Percentiles rank a stretch among this genome's conserved stretches.
phyloP scores from a whole-genome alignment of 1,140 invertebrate species.

The Zaprionus kolodkinae region DNA sequence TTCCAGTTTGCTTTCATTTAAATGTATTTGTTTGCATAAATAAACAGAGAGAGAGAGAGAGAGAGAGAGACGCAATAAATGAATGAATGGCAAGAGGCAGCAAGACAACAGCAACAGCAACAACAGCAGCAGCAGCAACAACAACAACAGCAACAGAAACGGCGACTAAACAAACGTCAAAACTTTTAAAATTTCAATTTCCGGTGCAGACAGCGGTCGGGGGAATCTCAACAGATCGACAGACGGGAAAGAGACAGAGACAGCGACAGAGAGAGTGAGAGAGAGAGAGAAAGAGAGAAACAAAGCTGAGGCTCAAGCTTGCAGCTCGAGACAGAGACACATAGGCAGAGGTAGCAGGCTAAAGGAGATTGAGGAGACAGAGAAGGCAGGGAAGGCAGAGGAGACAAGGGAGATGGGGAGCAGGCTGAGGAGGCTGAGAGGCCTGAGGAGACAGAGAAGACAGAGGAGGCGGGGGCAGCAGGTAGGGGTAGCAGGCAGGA shows the following conservation, averaged over 20 bases:
- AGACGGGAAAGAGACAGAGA: neutral
- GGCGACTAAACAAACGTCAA: slow-evolving; percentile 75
- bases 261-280: neutral
- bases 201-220: slow-evolving; percentile 56
- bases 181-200: slow-evolving; percentile 82
- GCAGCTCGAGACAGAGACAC: neutral
- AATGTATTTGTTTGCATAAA: slow-evolving; percentile 75
- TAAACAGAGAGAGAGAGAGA: slow-evolving; percentile 33
- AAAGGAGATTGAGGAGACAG: too few species aligned
- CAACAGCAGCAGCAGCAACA: slow-evolving; percentile 6
- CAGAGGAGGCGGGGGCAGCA: too few species aligned
- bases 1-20: slow-evolving; percentile 57
- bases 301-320: neutral
- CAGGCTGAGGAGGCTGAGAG: too few species aligned
- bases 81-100: slow-evolving; percentile 11
- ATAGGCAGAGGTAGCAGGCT: neutral
- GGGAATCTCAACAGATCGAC: slow-evolving; percentile 35
- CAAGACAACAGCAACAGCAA: slow-evolving; percentile 9
- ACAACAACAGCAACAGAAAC: slow-evolving; percentile 16
- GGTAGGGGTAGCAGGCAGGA: too few species aligned
- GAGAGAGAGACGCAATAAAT: slow-evolving; percentile 2
- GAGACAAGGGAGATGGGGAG: too few species aligned
- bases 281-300: neutral
- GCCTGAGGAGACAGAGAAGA: too few species aligned
- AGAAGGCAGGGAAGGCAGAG: too few species aligned